Base-by-base conservation (phyloP, 2,888 invertebrate genomes). In the Cephus spinipes region DNA sequence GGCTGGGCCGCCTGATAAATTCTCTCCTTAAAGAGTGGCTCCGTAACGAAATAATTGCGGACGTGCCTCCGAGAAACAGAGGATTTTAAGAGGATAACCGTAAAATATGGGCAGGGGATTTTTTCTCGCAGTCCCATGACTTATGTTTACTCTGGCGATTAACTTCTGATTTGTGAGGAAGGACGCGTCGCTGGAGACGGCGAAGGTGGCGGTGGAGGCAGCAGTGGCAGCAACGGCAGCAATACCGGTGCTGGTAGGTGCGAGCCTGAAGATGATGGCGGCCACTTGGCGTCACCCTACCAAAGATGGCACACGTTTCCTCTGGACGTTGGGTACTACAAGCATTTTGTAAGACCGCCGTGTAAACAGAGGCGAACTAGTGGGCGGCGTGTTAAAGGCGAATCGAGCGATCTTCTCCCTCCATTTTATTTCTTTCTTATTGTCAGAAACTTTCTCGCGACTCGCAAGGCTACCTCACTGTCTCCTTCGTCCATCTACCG, bases 81-180 rank as follows among this genome's bases (percentile, higher is more conserved):
- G 69, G 69, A 69, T 69, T 30, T 69, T 69, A 30, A 32, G 32
- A 69, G 69, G 69, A 69, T 69, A 69, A 69, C 69, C 32, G 31
- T 69, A 32, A 69, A 69, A 69, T 69, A 69, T 69, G 32, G 32
- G 40, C 40, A 40, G 40, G 40, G 15, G 40, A 40, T 40, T 40
- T 36, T 40, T 15, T 0, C 0, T 69, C 11, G 30, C 69, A 32
- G 69, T 32, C 69, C 30, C 32, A 31, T 69, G 69, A 69, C 69
- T 69, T 69, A 69, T 69, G 30, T 69, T 30, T 30, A 32, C 69
- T 69, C 69, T 11, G 30, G 69, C 69, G 69, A 69, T 69, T 69
- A 69, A 69, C 69, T 69, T 32, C 69, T 69, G 69, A 69, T 69
- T 69, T 69, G 69, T 69, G 69, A 30, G 31, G 69, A 69, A 69